These are phyloP conservation scores for Fringilla coelebs DNA, from an alignment of 2,797 vertebrate genomes.

Conservation along the genomic window DNA sequence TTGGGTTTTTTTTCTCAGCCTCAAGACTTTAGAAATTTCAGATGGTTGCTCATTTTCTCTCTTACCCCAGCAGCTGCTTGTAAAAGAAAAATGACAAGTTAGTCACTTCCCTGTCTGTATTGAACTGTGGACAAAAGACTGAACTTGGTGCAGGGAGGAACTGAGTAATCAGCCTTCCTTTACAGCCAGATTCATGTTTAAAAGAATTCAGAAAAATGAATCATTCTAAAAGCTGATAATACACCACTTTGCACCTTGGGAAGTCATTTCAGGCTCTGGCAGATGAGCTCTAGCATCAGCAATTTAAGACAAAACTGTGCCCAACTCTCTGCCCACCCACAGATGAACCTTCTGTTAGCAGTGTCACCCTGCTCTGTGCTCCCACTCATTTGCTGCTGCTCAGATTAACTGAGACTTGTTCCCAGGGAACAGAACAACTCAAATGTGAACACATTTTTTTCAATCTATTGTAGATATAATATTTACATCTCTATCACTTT, in stretches of 20 bases:
- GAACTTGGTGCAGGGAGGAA: conserved; percentile 47
- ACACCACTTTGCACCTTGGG: conserved; percentile 25
- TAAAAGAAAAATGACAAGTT: conserved; percentile 37
- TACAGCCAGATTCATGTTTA: conserved; percentile 20
- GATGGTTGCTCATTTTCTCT: conserved; percentile 1
- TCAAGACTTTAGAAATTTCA: not conserved
- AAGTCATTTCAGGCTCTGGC: conserved; percentile 18
- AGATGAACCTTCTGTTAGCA: not conserved
- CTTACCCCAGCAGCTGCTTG: conserved; percentile 9
- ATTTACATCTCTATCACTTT: not conserved
- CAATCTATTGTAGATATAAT: not conserved
- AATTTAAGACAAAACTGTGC: not conserved
- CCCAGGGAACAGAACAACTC: not conserved
- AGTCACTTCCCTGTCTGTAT: conserved; percentile 44
- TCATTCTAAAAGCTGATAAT: conserved; percentile 34
- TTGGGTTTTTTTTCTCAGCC: not conserved
- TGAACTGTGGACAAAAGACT: conserved; percentile 46
- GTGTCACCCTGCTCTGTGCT: not conserved
- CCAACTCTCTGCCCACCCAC: not conserved
- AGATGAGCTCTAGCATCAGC: conserved; percentile 23
- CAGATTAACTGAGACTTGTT: not conserved
- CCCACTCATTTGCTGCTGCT: not conserved
- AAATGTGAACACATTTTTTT: not conserved
- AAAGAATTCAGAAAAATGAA: conserved; percentile 54
- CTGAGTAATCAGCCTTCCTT: conserved; percentile 58